Evolutionary conservation across 2,888 invertebrate species (phyloP), one percentile per base, ranked within the genome.

Genomic region (Kryphioiulus occultus): DNA sequence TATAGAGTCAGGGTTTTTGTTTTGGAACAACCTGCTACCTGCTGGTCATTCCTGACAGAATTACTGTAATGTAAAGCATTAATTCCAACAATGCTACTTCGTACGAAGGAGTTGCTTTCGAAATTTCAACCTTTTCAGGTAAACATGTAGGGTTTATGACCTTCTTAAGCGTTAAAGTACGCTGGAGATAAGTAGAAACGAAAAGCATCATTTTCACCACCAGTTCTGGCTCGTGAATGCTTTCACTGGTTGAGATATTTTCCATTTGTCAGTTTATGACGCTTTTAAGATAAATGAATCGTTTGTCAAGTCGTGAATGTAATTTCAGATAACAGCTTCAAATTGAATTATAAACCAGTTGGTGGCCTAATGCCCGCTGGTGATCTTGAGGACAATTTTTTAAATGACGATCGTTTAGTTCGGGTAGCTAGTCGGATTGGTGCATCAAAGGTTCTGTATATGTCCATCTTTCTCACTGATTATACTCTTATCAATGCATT

Each of bases 251-350:
- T 15, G 30, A 78, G 3, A 30, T 15, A 30, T 30, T 78, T 78
- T 30, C 78, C 78, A 78, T 15, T 78, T 78, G 78, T 78, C 26
- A 30, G 30, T 78, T 78, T 78, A 78, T 78, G 22, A 22, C 15
- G 78, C 78, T 78, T 78, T 78, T 30, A 78, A 78, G 78, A 78
- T 78, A 78, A 78, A 78, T 78, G 78, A 78, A 30, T 78, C 15
- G 9, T 78, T 78, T 78, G 78, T 78, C 30, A 30, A 9, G 26
- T 12, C 78, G 30, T 78, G 78, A 30, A 30, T 30, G 78, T 78
- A 78, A 78, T 78, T 78, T 30, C 10, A 78, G 78, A 78, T 78
- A 78, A 78, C 15, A 26, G 7, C 30, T 12, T 78, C 30, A 78
- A 78, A 78, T 78, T 78, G 78, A 78, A 78, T 78, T 78, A 15